Evolutionary conservation across 1,140 invertebrate species (phyloP), one percentile per base, ranked within the genome.

Genomic region (Drosophila yakuba): DNA sequence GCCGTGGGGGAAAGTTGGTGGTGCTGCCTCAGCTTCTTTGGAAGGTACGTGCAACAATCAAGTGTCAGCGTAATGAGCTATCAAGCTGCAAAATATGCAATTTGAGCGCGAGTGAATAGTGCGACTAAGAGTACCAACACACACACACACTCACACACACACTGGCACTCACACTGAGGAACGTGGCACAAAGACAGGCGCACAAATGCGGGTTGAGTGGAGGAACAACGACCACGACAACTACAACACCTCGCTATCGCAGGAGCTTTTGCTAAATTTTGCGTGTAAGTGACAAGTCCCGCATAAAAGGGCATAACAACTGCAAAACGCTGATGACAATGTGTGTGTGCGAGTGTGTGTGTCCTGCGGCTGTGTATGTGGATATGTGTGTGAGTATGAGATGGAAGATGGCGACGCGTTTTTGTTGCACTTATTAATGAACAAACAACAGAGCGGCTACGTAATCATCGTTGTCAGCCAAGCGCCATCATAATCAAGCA

Each of bases 61-160:
- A 88, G 84, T 89, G 84, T 84, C 84, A 74, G 85, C 80, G 76
- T 88, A 88, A 89, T 88, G 84, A 88, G 84, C 84, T 88, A 88
- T 88, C 84, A 88, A 88, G 83, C 84, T 89, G 80, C 84, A 88
- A 88, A 88, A 88, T 88, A 89, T 88, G 83, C 84, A 88, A 88
- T 88, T 88, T 88, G 66, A 83, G 75, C 74, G 75, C 52, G 39
- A 76, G 41, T 76, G 74, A 76, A 68, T 69, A 58, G 74, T 71
- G 85, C 79, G 78, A 83, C 84, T 72, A 74, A 80, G 72, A 62
- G 68, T 68, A 35, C 61, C n/a, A n/a, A 48, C 41, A 45, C n/a
- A 48, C 55, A 51, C 48, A 48, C 36, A 52, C 15, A 62, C 41
- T 50, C 15, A 32, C n/a, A 7, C 11, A 47, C 15, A 11, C 7